phyloP scores from a whole-genome alignment of 2,113 vertebrate species.

The Lamprologus callipterus region DNA sequence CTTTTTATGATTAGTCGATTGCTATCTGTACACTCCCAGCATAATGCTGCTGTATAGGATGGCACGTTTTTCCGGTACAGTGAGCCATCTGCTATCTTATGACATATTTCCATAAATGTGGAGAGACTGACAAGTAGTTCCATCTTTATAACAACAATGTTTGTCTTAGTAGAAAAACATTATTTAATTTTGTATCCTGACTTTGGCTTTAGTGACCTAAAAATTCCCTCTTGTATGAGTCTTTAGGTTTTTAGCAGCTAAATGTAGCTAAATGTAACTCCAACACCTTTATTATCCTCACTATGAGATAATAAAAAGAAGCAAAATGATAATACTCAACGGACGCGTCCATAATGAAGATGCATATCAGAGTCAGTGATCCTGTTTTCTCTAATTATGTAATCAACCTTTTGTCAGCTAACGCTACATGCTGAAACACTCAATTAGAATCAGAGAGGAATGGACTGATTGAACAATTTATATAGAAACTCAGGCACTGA shows the following conservation, averaged over 20 bases:
- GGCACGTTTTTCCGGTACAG: not conserved
- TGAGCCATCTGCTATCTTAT: not conserved
- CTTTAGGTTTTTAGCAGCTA: not conserved
- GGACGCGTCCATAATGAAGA: constrained; percentile 13
- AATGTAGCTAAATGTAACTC: not conserved
- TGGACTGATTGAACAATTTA: constrained; percentile 2
- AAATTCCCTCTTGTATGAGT: not conserved
- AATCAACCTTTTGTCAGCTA: constrained; percentile 22
- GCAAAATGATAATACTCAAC: not conserved
- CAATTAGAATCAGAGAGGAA: constrained; percentile 26
- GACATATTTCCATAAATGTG: not conserved
- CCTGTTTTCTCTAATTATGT: constrained; percentile 25
- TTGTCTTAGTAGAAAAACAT: not conserved
- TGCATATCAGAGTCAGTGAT: not conserved
- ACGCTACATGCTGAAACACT: not conserved
- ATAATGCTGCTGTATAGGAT: not conserved
- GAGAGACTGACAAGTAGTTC: not conserved
- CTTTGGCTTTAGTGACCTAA: not conserved
- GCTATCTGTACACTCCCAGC: not conserved
- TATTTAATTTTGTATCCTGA: not conserved
- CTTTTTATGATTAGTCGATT: not conserved
- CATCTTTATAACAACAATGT: not conserved
- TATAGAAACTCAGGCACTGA: not conserved
- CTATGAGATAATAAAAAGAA: not conserved
- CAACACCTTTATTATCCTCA: not conserved